Base-by-base conservation (phyloP, 2,797 vertebrate species). In the Trichosurus vulpecula region DNA sequence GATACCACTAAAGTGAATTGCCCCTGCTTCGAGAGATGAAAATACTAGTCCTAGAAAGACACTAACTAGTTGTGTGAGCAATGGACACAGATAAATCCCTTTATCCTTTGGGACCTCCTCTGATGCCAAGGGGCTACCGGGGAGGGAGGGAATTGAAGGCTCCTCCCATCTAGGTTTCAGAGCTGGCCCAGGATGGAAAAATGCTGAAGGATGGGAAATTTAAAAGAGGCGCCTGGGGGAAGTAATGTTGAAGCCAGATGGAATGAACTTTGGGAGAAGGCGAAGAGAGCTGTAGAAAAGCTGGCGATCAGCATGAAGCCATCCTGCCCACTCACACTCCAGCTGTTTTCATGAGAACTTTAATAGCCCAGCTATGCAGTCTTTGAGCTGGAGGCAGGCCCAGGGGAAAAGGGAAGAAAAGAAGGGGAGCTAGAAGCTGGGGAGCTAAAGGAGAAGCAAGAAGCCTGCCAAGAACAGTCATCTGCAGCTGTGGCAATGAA, bases 261-360 rank as follows among this genome's bases (percentile, higher is more conserved):
- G 74, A 47, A 47, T 47, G 41, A 87, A 87, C 74, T 87, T 87
- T 87, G 41, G 41, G 41, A 22, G 74, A 87, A 87, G 25, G 41
- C 51, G 9, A 87, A 87, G 25, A 25, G 41, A 47, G 41, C 22
- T 87, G 74, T 74, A 87, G 41, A 87, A 51, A 87, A 87, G 87
- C 22, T 10, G 41, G 74, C 25, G 3, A 87, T 51, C 74, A 87
- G 74, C 74, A 87, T 25, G 74, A 87, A 87, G 41, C 74, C 41
- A 51, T 87, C 41, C 74, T 87, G 25, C 74, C 74, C 22, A 47
- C 41, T 47, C 74, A 47, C 41, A 22, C 41, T 87, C 41, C 74
- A 87, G 74, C 74, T 87, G 74, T 87, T 87, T 87, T 87, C 74
- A 87, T 87, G 74, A 87, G 74, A 87, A 87, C 74, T 87, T 87